A percentile compares a stretch with the other conserved stretches of the same genome.
phyloP scores from a whole-genome alignment of 2,888 invertebrate species.

The Cataglyphis livida region DNA sequence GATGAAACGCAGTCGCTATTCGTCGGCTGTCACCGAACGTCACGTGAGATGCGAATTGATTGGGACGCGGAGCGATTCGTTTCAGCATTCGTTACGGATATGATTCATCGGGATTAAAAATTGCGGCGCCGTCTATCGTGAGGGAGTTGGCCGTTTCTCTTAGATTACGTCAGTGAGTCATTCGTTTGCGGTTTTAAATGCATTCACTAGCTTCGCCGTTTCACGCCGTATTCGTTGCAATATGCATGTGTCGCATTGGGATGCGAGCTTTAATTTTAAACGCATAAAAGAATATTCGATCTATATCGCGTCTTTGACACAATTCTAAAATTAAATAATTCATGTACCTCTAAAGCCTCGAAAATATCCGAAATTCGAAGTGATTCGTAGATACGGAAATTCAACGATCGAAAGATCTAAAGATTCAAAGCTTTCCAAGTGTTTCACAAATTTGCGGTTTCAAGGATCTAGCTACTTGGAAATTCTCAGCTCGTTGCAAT shows the following conservation, averaged over 20 bases:
- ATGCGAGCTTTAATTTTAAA: not conserved
- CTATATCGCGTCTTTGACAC: not conserved
- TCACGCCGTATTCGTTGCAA: not conserved
- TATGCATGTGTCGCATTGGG: slow-evolving; percentile 1
- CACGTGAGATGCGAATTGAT: slow-evolving; percentile 64
- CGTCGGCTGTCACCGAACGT: slow-evolving; percentile 58
- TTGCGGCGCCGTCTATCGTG: slow-evolving; percentile 55
- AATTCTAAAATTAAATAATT: slow-evolving; percentile 9
- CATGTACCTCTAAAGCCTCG: not conserved
- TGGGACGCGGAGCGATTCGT: slow-evolving; percentile 69
- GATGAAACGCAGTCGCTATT: slow-evolving; percentile 59
- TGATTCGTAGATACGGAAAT: not conserved
- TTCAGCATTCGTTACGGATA: slow-evolving; percentile 62
- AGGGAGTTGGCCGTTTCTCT: slow-evolving; percentile 59
- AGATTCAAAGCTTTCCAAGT: not conserved
- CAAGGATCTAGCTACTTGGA: slow-evolving; percentile 2
- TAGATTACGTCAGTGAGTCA: slow-evolving; percentile 35
- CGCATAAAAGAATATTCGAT: not conserved
- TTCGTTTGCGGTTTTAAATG: slow-evolving; percentile 36
- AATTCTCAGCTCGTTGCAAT: slow-evolving; percentile 29
- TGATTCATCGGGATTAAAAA: slow-evolving; percentile 72
- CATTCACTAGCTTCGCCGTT: slow-evolving; percentile 11
- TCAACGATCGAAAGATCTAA: not conserved
- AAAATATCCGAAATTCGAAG: not conserved
- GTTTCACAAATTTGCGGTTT: not conserved